phyloP scores from a whole-genome alignment of 2,113 vertebrate species.

The Salminus brasiliensis region DNA sequence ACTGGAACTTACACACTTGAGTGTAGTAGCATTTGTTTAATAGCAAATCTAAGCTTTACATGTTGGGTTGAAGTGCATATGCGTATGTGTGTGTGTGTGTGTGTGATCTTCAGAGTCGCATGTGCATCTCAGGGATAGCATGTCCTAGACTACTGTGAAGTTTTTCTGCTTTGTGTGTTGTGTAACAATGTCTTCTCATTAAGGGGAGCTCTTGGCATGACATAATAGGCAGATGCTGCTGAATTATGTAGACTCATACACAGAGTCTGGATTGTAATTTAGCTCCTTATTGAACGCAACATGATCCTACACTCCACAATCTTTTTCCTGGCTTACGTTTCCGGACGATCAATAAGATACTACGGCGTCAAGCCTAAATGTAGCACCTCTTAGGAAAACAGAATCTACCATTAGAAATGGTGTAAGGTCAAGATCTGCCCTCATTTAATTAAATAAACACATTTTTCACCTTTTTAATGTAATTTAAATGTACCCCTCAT shows the following conservation, averaged over 20 bases:
- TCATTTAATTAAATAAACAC: too few relatives aligned
- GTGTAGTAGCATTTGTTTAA: too few relatives aligned
- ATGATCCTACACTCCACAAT: slow-evolving; percentile 7
- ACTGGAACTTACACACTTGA: too few relatives aligned
- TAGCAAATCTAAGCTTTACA: too few relatives aligned
- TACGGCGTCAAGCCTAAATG: neutral
- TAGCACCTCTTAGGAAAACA: neutral
- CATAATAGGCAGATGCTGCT: slow-evolving; percentile 6
- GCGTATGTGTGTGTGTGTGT: too few relatives aligned
- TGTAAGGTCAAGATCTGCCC: too few relatives aligned
- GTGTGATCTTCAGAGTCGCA: too few relatives aligned
- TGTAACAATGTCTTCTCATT: neutral
- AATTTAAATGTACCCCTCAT: neutral
- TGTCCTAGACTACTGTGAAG: neutral
- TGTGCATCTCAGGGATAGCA: neutral
- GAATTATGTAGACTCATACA: slow-evolving; percentile 2
- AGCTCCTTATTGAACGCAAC: slow-evolving; percentile 7
- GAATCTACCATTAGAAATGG: too few relatives aligned
- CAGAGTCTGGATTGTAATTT: slow-evolving; percentile 14
- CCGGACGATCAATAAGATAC: neutral
- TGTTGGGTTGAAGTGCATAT: too few relatives aligned
- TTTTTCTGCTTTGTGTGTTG: neutral
- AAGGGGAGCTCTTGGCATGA: neutral
- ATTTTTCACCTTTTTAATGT: too few relatives aligned
- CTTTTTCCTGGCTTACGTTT: neutral